A percentile compares a stretch with the other conserved stretches of the same genome.
These are phyloP conservation scores for Thalassoma bifasciatum DNA, from an alignment of 2,113 vertebrate genomes.

Conservation along the genomic window DNA sequence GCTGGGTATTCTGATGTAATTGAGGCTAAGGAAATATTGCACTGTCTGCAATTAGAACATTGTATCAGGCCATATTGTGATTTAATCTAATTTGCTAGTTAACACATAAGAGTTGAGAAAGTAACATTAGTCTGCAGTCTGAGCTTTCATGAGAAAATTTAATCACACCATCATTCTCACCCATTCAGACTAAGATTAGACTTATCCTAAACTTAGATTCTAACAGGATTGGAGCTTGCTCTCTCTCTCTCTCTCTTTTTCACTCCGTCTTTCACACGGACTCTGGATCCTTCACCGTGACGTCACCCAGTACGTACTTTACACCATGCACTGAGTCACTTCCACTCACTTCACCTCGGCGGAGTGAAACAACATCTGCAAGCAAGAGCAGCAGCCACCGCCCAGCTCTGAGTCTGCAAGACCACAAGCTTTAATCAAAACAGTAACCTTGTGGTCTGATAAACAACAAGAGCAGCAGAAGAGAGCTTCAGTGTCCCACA, in stretches of 20 bases:
- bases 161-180: neutral
- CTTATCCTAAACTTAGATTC: neutral
- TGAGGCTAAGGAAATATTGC: too few species aligned
- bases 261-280: slow-evolving; percentile 4
- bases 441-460: slow-evolving; percentile 32
- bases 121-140: too few species aligned
- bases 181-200: neutral
- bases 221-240: neutral
- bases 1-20: too few species aligned
- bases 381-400: slow-evolving; percentile 51
- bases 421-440: slow-evolving; percentile 24
- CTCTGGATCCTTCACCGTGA: slow-evolving; percentile 39
- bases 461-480: slow-evolving; percentile 17
- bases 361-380: slow-evolving; percentile 57
- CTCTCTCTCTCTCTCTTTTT: neutral
- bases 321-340: slow-evolving; percentile 71
- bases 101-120: too few species aligned
- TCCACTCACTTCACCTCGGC: slow-evolving; percentile 61
- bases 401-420: slow-evolving; percentile 51
- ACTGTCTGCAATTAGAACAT: too few species aligned
- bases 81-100: too few species aligned
- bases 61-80: too few species aligned
- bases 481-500: slow-evolving; percentile 11
- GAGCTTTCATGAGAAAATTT: too few species aligned
- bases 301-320: slow-evolving; percentile 56